These are phyloP conservation scores for Hydriomena furcata DNA, from an alignment of 2,888 invertebrate genomes.

Conservation along the genomic window DNA sequence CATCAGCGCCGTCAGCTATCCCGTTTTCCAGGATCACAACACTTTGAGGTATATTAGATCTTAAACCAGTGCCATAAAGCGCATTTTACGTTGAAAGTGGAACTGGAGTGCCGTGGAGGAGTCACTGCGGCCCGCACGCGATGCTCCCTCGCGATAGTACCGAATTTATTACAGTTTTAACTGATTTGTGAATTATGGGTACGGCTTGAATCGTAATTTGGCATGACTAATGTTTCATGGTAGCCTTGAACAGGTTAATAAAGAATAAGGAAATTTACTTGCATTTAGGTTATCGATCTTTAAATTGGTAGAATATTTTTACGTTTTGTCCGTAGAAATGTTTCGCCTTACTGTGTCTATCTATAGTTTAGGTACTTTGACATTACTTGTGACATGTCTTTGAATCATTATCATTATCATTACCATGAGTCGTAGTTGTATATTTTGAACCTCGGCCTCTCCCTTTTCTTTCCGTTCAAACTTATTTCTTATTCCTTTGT, in stretches of 20 bases:
- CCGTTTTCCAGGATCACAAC: neutral
- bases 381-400: no score
- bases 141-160: slow-evolving; percentile 34
- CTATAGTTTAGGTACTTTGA: no score
- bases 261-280: neutral
- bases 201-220: slow-evolving; percentile 28
- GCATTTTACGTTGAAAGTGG: slow-evolving; percentile 4
- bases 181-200: slow-evolving; percentile 37
- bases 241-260: slow-evolving; percentile 14
- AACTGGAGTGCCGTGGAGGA: slow-evolving; percentile 20
- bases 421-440: no score
- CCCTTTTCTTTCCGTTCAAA: no score
- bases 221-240: slow-evolving; percentile 30
- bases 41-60: neutral
- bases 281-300: no score
- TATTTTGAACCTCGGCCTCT: no score
- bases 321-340: no score
- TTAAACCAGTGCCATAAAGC: neutral
- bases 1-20: neutral
- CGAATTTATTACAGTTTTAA: slow-evolving; percentile 40
- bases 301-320: no score
- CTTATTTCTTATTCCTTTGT: no score
- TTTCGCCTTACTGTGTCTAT: no score
- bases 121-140: slow-evolving; percentile 28
- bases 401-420: no score